A percentile compares a stretch with the other conserved stretches of the same genome.
Evolutionary conservation across 2,797 vertebrate species (phyloP).

Genomic region (Amblyopsis hoosieri): DNA sequence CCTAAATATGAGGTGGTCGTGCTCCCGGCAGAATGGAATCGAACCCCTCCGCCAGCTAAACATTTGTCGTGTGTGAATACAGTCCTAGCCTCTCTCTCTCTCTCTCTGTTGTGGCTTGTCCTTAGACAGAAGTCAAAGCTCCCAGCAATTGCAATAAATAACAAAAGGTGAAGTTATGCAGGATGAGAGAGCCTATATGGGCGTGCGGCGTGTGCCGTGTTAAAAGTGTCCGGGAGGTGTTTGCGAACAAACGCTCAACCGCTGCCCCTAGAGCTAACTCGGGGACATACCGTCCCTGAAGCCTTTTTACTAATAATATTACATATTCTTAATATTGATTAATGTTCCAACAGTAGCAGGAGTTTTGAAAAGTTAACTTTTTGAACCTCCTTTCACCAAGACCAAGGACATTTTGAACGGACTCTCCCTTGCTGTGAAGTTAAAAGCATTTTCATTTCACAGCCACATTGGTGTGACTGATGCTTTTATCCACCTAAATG

Average conservation of each 20-base stretch:
- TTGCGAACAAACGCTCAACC: too few species aligned
- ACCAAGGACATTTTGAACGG: conserved; percentile 35
- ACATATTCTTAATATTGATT: too few species aligned
- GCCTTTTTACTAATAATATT: too few species aligned
- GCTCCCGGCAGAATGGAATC: conserved; percentile 22
- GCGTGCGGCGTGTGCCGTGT: background rate
- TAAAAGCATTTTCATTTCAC: conserved; percentile 61
- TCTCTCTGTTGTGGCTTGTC: conserved; percentile 9
- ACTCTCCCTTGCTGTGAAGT: conserved; percentile 52
- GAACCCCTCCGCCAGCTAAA: conserved; percentile 25
- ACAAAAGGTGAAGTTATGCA: conserved; percentile 1
- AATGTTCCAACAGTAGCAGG: background rate
- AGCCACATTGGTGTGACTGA: conserved; percentile 34
- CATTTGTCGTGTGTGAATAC: conserved; percentile 10
- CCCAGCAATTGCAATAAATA: conserved; percentile 9
- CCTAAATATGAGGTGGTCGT: conserved; percentile 35
- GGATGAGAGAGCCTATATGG: background rate
- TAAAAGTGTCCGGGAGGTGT: too few species aligned
- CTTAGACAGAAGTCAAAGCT: conserved; percentile 5
- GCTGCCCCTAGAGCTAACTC: too few species aligned
- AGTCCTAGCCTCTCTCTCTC: conserved; percentile 4
- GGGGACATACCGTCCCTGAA: too few species aligned
- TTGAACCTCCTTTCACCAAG: conserved; percentile 23
- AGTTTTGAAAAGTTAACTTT: conserved; percentile 25
- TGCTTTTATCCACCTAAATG: conserved; percentile 50